A percentile compares a stretch with the other conserved stretches of the same genome.
Evolutionary conservation across 1,140 invertebrate genomes (phyloP).

Genomic region (Brachionus plicatilis): DNA sequence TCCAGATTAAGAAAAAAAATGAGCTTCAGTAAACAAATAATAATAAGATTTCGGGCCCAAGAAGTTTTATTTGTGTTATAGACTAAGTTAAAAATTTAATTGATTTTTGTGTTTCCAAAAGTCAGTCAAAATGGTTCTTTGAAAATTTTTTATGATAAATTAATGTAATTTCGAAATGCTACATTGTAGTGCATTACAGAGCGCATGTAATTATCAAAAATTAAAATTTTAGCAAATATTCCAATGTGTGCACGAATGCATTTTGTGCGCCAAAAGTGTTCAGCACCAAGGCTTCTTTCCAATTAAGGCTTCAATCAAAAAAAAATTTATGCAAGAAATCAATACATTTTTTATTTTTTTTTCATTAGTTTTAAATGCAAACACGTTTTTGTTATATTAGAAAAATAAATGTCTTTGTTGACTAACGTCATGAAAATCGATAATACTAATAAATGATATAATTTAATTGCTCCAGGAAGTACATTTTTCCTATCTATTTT

Average conservation of each 20-base stretch:
- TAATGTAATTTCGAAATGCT: conserved; percentile 36
- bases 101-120: conserved; percentile 20
- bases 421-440: background rate
- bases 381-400: background rate
- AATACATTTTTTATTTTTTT: background rate
- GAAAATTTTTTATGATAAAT: conserved; percentile 35
- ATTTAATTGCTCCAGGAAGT: background rate
- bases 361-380: background rate
- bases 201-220: background rate
- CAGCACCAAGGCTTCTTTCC: background rate
- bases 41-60: conserved; percentile 2
- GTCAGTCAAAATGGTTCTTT: conserved; percentile 21
- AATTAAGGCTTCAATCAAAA: background rate
- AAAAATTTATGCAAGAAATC: background rate
- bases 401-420: background rate
- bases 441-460: background rate
- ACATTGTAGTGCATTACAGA: background rate
- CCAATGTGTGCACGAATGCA: background rate
- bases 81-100: background rate
- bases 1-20: conserved; percentile 28
- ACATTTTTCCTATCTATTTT: background rate
- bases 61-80: background rate
- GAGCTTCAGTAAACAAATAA: conserved; percentile 17
- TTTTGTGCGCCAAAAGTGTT: background rate
- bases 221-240: background rate